These are phyloP conservation scores for Gastracanthus pulcherrimus DNA, from an alignment of 2,888 invertebrate species.

Conservation along the genomic window DNA sequence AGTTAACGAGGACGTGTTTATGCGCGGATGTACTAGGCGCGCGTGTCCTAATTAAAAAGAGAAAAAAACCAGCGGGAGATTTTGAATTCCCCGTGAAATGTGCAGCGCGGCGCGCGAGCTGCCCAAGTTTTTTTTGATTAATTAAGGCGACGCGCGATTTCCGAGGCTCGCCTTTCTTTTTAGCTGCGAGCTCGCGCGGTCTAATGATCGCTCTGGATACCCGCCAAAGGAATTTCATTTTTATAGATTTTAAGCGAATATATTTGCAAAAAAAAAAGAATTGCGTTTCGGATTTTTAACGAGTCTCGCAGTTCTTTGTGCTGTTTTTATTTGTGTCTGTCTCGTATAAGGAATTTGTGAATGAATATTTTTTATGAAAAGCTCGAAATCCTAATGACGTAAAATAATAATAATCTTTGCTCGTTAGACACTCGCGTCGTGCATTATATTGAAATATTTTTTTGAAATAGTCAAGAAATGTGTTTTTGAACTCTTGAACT, in stretches of 20 bases:
- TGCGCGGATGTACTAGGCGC: neutral
- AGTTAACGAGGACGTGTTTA: constrained; percentile 3
- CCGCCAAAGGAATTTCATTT: too few relatives aligned
- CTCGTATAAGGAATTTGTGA: too few relatives aligned
- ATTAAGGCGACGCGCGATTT: neutral
- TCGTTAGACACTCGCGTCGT: neutral
- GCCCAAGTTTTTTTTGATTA: constrained; percentile 35
- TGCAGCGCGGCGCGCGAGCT: neutral
- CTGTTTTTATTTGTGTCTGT: too few relatives aligned
- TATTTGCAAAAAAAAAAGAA: too few relatives aligned
- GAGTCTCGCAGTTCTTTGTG: too few relatives aligned
- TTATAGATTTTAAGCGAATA: too few relatives aligned
- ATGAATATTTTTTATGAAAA: too few relatives aligned
- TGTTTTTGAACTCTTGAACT: constrained; percentile 24
- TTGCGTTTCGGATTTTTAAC: too few relatives aligned
- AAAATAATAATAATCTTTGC: too few relatives aligned
- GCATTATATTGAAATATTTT: neutral
- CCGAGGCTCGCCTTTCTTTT: neutral
- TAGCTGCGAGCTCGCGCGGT: too few relatives aligned
- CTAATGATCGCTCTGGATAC: too few relatives aligned
- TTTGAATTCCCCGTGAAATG: neutral
- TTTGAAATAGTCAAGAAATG: neutral
- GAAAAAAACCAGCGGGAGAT: neutral
- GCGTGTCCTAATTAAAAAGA: constrained; percentile 39
- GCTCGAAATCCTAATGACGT: too few relatives aligned